Evolutionary conservation across 92 coral and sea anemone genomes (phyloP).

Genomic region (Montipora capitata): DNA sequence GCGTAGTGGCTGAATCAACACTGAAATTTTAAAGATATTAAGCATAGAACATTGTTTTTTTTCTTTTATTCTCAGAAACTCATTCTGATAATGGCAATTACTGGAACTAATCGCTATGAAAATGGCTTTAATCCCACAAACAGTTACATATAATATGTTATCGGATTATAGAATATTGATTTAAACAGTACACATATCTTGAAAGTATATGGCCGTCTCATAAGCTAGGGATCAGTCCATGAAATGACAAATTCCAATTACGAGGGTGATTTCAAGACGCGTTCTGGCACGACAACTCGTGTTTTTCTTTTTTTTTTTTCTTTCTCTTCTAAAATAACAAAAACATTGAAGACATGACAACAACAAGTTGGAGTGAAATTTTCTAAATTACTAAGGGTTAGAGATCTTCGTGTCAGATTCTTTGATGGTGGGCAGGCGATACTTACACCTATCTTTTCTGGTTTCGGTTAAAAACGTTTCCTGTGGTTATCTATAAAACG

Average conservation of each 20-base stretch:
- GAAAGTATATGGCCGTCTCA: neutral
- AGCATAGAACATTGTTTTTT: neutral
- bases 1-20: conserved; percentile 55
- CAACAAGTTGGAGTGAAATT: conserved; percentile 17
- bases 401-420: neutral
- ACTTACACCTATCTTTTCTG: conserved; percentile 12
- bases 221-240: neutral
- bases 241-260: neutral
- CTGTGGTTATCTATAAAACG: neutral
- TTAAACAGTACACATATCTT: neutral
- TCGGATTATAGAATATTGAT: conserved; percentile 39
- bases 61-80: conserved; percentile 13
- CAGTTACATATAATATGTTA: conserved; percentile 9
- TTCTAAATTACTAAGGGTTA: neutral
- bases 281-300: neutral
- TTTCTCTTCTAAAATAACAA: neutral
- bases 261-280: neutral
- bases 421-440: conserved; percentile 40
- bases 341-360: conserved; percentile 10
- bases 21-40: conserved; percentile 1
- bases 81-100: neutral
- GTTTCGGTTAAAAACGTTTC: neutral
- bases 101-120: neutral
- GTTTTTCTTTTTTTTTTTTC: neutral
- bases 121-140: conserved; percentile 11